phyloP scores from a whole-genome alignment of 1,140 invertebrate genomes.

The Platyscapa corneri region DNA sequence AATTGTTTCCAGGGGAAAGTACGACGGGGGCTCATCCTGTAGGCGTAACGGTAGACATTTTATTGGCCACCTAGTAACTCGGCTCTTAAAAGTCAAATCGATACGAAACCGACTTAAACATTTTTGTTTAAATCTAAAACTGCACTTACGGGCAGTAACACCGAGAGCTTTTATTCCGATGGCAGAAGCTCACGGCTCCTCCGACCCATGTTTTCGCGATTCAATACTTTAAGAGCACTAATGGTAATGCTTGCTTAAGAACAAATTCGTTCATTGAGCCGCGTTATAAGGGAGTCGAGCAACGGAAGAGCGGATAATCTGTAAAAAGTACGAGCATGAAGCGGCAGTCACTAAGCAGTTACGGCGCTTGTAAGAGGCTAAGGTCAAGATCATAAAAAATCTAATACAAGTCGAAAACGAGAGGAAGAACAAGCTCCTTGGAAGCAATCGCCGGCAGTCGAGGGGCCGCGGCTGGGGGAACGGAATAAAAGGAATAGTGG shows the following conservation, averaged over 20 bases:
- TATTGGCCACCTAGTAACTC: conserved; percentile 7
- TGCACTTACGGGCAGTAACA: not conserved
- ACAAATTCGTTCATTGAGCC: too few species aligned
- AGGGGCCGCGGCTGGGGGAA: not conserved
- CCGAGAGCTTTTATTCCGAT: not conserved
- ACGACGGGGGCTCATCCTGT: not conserved
- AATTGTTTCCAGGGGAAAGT: not conserved
- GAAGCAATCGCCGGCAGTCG: not conserved
- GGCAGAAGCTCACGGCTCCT: not conserved
- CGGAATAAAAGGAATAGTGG: conserved; percentile 22
- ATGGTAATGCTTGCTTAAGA: too few species aligned
- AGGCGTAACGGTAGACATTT: conserved; percentile 2
- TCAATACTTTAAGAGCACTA: too few species aligned
- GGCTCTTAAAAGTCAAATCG: conserved; percentile 1
- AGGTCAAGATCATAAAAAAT: conserved; percentile 36
- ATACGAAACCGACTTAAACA: not conserved
- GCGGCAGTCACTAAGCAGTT: not conserved
- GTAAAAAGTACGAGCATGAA: too few species aligned
- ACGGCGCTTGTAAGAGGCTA: not conserved
- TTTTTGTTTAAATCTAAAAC: not conserved
- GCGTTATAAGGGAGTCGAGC: too few species aligned
- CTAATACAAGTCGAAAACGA: conserved; percentile 23
- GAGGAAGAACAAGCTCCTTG: conserved; percentile 4
- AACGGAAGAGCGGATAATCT: too few species aligned
- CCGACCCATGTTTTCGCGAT: too few species aligned